Percentiles rank a stretch among this genome's conserved stretches.
Evolutionary conservation across 2,113 vertebrate genomes (phyloP).

Genomic region (Amblyopsis rosae): DNA sequence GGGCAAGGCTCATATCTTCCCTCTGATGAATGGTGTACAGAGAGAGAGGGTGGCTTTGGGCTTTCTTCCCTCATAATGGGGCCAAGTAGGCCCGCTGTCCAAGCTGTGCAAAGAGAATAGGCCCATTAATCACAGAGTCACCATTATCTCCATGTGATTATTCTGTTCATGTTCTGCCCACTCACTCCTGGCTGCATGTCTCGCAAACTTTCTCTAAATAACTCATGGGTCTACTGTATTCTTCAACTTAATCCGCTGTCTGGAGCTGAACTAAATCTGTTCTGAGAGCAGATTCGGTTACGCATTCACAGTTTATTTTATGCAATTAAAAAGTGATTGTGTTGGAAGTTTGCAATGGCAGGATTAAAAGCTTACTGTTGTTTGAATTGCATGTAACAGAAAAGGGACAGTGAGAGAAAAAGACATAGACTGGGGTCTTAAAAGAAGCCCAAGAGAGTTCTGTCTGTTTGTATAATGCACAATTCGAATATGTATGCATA

Average conservation of each 20-base stretch:
- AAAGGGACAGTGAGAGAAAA: slow-evolving; percentile 27
- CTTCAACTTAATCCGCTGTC: slow-evolving; percentile 57
- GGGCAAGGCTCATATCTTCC: slow-evolving; percentile 40
- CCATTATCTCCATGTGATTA: slow-evolving; percentile 74
- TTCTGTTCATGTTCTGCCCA: slow-evolving; percentile 54
- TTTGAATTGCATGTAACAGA: slow-evolving; percentile 39
- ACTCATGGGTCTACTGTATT: slow-evolving; percentile 44
- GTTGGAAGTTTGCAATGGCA: slow-evolving; percentile 57
- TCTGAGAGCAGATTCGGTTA: slow-evolving; percentile 52
- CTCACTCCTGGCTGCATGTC: slow-evolving; percentile 37
- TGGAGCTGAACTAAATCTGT: slow-evolving; percentile 52
- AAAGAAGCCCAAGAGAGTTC: slow-evolving; percentile 11
- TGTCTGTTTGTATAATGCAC: slow-evolving; percentile 7
- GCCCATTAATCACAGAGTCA: slow-evolving; percentile 71
- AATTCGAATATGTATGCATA: slow-evolving; percentile 34
- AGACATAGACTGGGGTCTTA: slow-evolving; percentile 12
- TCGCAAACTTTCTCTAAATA: slow-evolving; percentile 42
- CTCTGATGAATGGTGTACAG: slow-evolving; percentile 62
- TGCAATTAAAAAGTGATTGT: slow-evolving; percentile 65
- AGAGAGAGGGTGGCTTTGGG: slow-evolving; percentile 60
- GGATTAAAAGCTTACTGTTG: slow-evolving; percentile 64
- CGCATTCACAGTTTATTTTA: slow-evolving; percentile 53
- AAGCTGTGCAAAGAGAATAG: slow-evolving; percentile 71
- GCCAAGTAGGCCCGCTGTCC: slow-evolving; percentile 67
- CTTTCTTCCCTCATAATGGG: slow-evolving; percentile 64